These are phyloP conservation scores for Protonibea diacanthus DNA, from an alignment of 2,797 vertebrate species.

Conservation along the genomic window DNA sequence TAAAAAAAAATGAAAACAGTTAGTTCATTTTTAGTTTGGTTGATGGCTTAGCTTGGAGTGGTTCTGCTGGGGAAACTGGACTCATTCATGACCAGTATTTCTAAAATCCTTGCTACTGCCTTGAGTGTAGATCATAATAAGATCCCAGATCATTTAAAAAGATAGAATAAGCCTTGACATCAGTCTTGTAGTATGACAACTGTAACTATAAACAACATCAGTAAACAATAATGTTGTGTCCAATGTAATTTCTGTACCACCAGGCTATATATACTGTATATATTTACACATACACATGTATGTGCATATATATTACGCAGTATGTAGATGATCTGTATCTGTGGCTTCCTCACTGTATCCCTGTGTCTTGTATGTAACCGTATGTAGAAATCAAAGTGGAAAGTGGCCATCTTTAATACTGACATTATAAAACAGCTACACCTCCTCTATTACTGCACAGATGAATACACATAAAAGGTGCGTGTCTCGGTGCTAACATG, in stretches of 20 bases:
- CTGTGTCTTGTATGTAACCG: background rate
- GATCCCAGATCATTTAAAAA: background rate
- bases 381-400: conserved; percentile 15
- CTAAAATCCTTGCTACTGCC: background rate
- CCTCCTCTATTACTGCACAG: background rate
- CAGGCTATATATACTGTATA: no score
- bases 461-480: background rate
- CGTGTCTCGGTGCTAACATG: background rate
- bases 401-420: conserved; percentile 58
- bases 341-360: background rate
- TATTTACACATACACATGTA: background rate
- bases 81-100: background rate
- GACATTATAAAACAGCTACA: background rate
- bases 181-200: no score
- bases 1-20: background rate
- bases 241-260: background rate
- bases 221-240: background rate
- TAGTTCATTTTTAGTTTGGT: no score
- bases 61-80: no score
- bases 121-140: background rate
- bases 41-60: no score
- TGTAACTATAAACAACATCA: background rate
- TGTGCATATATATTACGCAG: background rate
- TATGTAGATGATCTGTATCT: background rate
- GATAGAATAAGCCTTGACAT: no score